A percentile compares a stretch with the other conserved stretches of the same genome.
Conservation (phyloP, 2,113 vertebrate species). For the Sminthopsis crassicaudata region DNA sequence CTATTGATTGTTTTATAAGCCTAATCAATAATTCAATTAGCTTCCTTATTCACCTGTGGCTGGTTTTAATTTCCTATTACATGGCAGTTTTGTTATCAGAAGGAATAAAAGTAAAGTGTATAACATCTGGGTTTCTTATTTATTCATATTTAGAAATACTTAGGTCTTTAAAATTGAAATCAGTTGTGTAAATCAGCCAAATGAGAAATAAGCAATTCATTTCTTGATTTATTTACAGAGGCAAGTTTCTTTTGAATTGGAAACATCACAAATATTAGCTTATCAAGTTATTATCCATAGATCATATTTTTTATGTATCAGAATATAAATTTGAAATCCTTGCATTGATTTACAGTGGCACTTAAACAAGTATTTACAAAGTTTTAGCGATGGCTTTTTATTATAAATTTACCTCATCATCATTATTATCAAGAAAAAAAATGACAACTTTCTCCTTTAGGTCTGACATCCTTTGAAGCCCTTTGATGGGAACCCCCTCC, state of each 20-base stretch:
- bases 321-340: neutral
- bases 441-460: neutral
- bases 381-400: neutral
- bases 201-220: neutral
- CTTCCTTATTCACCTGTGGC: neutral
- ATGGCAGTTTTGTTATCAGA: neutral
- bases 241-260: neutral
- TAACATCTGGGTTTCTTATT: neutral
- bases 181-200: neutral
- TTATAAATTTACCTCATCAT: neutral
- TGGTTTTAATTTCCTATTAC: neutral
- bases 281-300: neutral
- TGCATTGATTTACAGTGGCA: neutral
- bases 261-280: neutral
- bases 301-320: neutral
- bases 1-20: neutral
- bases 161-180: neutral
- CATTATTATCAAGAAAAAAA: neutral
- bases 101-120: neutral
- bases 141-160: neutral
- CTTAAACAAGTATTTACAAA: neutral
- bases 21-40: neutral
- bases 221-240: neutral
- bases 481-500: neutral
- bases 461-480: neutral